phyloP scores from a whole-genome alignment of 1,140 invertebrate species.

The Anastatus disparis region DNA sequence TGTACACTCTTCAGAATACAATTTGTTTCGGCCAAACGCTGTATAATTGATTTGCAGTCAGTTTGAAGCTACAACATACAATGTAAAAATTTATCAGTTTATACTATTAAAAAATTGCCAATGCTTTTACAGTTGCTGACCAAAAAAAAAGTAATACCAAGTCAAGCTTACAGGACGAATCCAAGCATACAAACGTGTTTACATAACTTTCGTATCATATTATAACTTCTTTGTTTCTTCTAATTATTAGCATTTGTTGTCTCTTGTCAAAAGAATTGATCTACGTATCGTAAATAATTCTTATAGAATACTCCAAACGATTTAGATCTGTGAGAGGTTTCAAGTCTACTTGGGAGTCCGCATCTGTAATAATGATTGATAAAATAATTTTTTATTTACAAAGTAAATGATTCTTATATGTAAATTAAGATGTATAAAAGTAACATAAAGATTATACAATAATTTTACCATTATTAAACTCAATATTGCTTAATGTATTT shows the following conservation, averaged over 20 bases:
- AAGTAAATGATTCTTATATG: background rate
- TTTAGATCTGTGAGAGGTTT: background rate
- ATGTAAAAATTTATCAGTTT: background rate
- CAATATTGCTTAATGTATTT: background rate
- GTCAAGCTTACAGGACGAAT: background rate
- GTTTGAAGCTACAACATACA: background rate
- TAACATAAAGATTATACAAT: no score
- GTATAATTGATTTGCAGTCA: background rate
- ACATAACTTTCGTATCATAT: background rate
- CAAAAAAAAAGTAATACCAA: constrained; percentile 1
- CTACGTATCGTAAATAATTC: background rate
- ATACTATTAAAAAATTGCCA: background rate
- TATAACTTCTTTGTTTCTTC: background rate
- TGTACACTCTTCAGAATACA: background rate
- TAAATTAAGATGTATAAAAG: background rate
- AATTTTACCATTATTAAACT: background rate
- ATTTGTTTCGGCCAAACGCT: background rate
- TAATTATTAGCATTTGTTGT: background rate
- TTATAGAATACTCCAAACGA: background rate
- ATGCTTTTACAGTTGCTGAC: background rate
- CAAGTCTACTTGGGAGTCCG: background rate
- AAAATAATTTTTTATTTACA: no score
- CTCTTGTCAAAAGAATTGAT: background rate
- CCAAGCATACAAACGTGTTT: constrained; percentile 4
- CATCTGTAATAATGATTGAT: background rate